Evolutionary conservation across 2,797 vertebrate genomes (phyloP).

Genomic region (Phyllotis vaccarum): DNA sequence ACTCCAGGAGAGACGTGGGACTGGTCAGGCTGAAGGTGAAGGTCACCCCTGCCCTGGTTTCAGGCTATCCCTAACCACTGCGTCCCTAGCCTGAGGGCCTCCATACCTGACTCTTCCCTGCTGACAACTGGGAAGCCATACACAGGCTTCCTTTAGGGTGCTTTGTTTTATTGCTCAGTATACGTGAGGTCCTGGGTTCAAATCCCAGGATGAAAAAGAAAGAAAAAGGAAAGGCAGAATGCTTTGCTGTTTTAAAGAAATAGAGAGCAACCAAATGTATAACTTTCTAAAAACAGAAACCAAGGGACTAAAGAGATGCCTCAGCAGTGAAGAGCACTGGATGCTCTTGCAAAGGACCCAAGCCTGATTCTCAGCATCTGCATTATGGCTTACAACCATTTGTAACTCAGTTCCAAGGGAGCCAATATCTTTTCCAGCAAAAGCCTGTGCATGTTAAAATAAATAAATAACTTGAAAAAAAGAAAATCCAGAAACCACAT

Average conservation of each 20-base stretch:
- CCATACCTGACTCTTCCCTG: neutral
- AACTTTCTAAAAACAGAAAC: neutral
- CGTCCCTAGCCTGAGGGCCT: neutral
- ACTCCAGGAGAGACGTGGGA: neutral
- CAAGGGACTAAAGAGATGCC: neutral
- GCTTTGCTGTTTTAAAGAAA: neutral
- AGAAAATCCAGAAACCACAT: neutral
- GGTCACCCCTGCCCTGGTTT: neutral
- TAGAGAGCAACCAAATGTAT: too few species aligned
- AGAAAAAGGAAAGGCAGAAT: neutral
- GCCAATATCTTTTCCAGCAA: neutral
- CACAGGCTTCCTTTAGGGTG: neutral
- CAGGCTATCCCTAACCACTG: fast-evolving
- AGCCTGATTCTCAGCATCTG: neutral
- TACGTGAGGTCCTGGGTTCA: neutral
- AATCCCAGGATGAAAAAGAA: neutral
- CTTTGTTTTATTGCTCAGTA: neutral
- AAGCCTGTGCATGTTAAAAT: neutral
- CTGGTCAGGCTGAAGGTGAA: neutral
- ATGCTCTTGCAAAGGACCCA: neutral
- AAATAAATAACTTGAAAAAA: neutral
- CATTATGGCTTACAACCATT: neutral
- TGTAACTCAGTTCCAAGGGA: neutral
- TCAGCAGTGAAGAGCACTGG: neutral
- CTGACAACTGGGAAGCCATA: neutral